Evolutionary conservation across 2,888 invertebrate genomes (phyloP).

Genomic region (Ophion ellenae): DNA sequence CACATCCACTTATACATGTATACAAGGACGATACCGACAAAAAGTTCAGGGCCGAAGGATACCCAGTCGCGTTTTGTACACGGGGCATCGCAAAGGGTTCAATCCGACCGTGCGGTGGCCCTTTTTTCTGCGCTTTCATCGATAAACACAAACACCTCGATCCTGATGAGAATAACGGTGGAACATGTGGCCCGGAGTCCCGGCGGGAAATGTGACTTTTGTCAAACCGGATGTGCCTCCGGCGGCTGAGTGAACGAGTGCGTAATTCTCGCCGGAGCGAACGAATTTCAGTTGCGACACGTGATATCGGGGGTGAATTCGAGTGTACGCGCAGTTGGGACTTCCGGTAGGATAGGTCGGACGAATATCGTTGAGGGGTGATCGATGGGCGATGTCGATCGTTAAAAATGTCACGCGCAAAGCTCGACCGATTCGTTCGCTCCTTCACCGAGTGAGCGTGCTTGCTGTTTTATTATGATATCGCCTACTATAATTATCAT

Average conservation of each 20-base stretch:
- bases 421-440: not conserved
- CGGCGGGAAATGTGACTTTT: slow-evolving; percentile 24
- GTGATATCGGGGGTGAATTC: not conserved
- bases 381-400: not conserved
- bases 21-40: slow-evolving; percentile 43
- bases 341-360: not conserved
- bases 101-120: not conserved
- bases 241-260: not conserved
- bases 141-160: slow-evolving; percentile 17
- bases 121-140: slow-evolving; percentile 29
- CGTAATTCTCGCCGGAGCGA: not conserved
- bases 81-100: slow-evolving; percentile 12
- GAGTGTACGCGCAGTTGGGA: too few species aligned
- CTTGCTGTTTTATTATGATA: too few species aligned
- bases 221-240: slow-evolving; percentile 25
- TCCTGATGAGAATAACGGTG: not conserved
- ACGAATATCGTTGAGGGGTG: not conserved
- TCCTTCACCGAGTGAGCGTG: too few species aligned
- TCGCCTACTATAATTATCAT: not conserved
- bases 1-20: slow-evolving; percentile 5
- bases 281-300: not conserved
- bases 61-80: not conserved
- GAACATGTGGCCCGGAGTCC: not conserved
- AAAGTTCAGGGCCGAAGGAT: slow-evolving; percentile 51
- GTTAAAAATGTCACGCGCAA: not conserved